Evolutionary conservation across 1,140 invertebrate genomes (phyloP).

Genomic region (Pectinophora gossypiella): DNA sequence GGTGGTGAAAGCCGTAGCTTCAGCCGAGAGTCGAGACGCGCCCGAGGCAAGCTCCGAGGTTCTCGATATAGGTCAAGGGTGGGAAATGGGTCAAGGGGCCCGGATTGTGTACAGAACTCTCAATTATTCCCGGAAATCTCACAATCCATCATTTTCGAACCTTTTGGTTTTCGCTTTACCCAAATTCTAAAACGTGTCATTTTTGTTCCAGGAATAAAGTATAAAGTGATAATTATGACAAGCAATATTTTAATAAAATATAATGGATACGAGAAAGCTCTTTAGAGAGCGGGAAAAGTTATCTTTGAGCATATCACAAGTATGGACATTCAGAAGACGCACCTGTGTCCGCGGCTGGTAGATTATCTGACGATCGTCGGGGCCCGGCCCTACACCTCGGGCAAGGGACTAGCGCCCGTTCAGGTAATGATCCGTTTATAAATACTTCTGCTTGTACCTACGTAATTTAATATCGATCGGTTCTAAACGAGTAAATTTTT

Average conservation of each 20-base stretch:
- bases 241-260: constrained; percentile 65
- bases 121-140: too few species aligned
- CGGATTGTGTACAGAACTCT: constrained; percentile 4
- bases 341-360: constrained; percentile 88
- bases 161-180: too few species aligned
- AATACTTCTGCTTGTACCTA: too few species aligned
- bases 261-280: constrained; percentile 45
- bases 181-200: neutral
- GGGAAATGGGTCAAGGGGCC: constrained; percentile 31
- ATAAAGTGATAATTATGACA: constrained; percentile 64
- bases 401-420: constrained; percentile 81
- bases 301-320: constrained; percentile 40
- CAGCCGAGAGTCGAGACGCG: too few species aligned
- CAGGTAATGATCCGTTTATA: constrained; percentile 80
- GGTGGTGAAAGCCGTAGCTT: too few species aligned
- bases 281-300: constrained; percentile 26
- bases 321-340: constrained; percentile 85
- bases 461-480: too few species aligned
- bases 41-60: too few species aligned
- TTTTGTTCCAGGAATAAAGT: constrained; percentile 47
- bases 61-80: constrained; percentile 35
- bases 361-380: constrained; percentile 99
- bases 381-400: constrained; percentile 82
- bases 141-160: too few species aligned
- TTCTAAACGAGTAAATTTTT: too few species aligned